Evolutionary conservation across 1,140 invertebrate genomes (phyloP), one percentile per base, ranked within the genome.

Genomic region (Drosophila orosa): DNA sequence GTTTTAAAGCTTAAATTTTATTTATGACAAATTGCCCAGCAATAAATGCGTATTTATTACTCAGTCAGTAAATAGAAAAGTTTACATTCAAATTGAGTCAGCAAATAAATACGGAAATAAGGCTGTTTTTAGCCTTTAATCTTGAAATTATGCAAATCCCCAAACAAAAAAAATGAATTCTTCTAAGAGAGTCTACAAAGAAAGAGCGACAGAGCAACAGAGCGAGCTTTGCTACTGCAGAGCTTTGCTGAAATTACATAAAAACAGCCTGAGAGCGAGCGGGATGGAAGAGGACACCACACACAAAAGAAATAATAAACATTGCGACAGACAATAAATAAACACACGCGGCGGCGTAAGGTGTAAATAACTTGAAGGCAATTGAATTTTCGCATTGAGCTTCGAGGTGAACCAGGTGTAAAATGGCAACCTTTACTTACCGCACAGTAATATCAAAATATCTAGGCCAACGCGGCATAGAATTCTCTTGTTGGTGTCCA

Each of bases 401-500:
- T 58, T 39, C 19, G 44, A 58, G 57, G 71, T 40, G 10, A 65
- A 35, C 71, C 71, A 74, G 37, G 71, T 63, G 40, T 47, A 44
- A 19, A 17, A 48, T 24, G 39, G 37, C 24, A 22, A 19, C 35
- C n/a, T 35, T 39, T 27, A 90, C 90, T 90, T 71, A 91, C 90
- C 90, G 55, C 90, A 91, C 8, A 91, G 59, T 22, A 90, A 59
- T 45, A 91, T 91, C 10, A 91, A 65, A 47, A 91, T 52, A 67
- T 91, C 90, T 19, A 91, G 37, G 3, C 73, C 90, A 52, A 91
- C 84, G 29, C 90, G 90, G 61, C 56, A 90, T 8, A 91, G 58
- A 52, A 91, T 90, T 47, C 90, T 58, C 65, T 91, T 91, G 59
- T 91, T 91, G 56, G 87, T 90, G 65, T 91, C 90, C 90, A 91